Conservation (phyloP, 2,797 vertebrate species). For the Myotis daubentonii region DNA sequence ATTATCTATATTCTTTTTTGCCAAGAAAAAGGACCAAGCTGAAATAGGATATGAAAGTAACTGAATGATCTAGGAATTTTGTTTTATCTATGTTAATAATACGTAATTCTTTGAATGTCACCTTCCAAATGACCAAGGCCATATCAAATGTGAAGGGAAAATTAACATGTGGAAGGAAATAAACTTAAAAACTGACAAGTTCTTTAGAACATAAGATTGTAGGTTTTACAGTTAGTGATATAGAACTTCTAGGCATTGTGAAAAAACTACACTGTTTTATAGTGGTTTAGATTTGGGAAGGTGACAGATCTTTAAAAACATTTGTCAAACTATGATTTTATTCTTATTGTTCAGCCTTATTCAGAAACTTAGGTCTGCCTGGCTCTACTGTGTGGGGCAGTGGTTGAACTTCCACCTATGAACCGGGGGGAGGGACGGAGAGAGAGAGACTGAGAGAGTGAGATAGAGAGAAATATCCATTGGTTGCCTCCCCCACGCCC, state of each 20-base stretch:
- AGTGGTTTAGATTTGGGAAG: slow-evolving; percentile 30
- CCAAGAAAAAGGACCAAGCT: slow-evolving; percentile 7
- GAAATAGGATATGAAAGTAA: slow-evolving; percentile 53
- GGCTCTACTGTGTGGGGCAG: too few relatives aligned
- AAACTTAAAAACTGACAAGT: slow-evolving; percentile 46
- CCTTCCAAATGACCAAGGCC: slow-evolving; percentile 47
- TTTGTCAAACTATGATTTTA: not conserved
- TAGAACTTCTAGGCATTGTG: slow-evolving; percentile 29
- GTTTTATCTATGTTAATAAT: slow-evolving; percentile 27
- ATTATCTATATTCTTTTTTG: not conserved
- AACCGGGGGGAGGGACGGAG: not conserved
- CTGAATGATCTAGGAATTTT: slow-evolving; percentile 45
- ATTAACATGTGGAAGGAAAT: slow-evolving; percentile 11
- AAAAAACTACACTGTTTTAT: slow-evolving; percentile 46
- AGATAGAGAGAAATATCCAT: not conserved
- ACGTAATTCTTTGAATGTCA: slow-evolving; percentile 39
- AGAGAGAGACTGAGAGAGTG: not conserved
- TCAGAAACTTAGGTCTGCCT: slow-evolving; percentile 24
- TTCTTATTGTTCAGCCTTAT: not conserved
- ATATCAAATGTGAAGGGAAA: slow-evolving; percentile 38
- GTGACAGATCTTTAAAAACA: not conserved
- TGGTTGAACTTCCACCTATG: too few relatives aligned
- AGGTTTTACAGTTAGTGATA: slow-evolving; percentile 23
- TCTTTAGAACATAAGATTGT: slow-evolving; percentile 45
- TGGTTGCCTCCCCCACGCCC: not conserved